Evolutionary conservation across 2,797 vertebrate genomes (phyloP), one percentile per base, ranked within the genome.

Genomic region (Toxotes lorentzi): DNA sequence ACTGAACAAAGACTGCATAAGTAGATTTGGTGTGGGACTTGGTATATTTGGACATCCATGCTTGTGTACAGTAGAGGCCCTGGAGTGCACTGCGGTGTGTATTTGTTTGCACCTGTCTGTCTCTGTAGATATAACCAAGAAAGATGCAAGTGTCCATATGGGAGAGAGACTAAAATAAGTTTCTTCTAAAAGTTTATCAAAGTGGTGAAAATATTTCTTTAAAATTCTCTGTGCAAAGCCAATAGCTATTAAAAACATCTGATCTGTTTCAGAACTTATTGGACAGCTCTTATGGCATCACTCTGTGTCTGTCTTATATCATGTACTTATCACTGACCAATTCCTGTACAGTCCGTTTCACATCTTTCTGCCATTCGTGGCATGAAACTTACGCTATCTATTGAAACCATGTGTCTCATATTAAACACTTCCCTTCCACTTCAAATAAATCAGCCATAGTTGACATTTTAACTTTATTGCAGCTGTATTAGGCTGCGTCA

Each of bases 381-480:
- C 84, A 80, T 88, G 62, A 81, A 91, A 86, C 89, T 86, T 93
- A 76, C 83, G 85, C 87, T 94, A 94, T 95, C 95, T 93, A 95
- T 96, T 95, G 92, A 91, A 95, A 95, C 91, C 95, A 96, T 92
- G 83, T 95, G 95, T 91, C 87, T 89, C 87, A 59, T 95, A 95
- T 96, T 95, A 95, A 95, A 95, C 91, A 94, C 92, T 95, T 95
- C 95, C 95, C 91, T 88, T 95, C 90, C 90, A 93, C 94, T 95
- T 95, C 89, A 94, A 94, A 96, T 96, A 95, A 95, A 96, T 95
- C 95, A 95, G 88, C 90, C 90, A 40, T 91, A 88, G 90, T 91
- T 93, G 94, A 94, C 90, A 85, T 93, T 93, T 82, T 82, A 86
- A 92, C 91, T 95, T 95, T 94, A 94, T 95, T 94, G 92, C 92